phyloP scores from a whole-genome alignment of 2,888 invertebrate species.

The Galeopsomyia nigrocyanea region DNA sequence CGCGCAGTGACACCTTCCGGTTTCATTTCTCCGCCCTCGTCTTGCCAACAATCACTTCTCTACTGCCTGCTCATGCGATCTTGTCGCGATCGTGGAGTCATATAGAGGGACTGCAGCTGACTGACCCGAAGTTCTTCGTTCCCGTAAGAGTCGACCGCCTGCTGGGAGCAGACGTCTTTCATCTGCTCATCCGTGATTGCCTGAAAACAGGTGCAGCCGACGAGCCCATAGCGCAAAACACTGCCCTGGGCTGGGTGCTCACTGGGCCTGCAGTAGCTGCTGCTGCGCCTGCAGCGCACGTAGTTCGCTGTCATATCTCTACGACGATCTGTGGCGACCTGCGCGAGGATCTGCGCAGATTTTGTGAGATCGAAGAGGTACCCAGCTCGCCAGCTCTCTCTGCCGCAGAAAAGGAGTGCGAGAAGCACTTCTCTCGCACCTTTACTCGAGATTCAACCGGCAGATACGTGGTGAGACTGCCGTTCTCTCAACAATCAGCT shows the following conservation, averaged over 20 bases:
- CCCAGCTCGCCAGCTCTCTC: neutral
- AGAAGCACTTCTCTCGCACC: neutral
- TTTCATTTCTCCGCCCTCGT: neutral
- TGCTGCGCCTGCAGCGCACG: neutral
- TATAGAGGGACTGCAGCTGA: neutral
- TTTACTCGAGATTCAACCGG: neutral
- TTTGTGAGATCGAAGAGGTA: conserved; percentile 21
- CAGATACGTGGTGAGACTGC: conserved; percentile 4
- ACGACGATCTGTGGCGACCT: too few relatives aligned
- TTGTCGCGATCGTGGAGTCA: neutral
- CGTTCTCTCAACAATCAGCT: neutral
- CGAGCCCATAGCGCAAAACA: conserved; percentile 3
- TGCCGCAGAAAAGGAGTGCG: conserved; percentile 1
- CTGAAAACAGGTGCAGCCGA: neutral
- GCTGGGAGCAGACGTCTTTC: conserved; percentile 1
- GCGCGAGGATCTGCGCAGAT: neutral
- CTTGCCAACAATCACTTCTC: neutral
- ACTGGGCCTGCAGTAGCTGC: neutral
- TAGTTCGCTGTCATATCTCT: neutral
- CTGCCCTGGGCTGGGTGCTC: conserved; percentile 4
- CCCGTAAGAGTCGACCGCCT: neutral
- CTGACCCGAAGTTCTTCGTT: neutral
- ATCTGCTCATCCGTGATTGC: neutral
- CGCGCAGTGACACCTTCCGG: neutral
- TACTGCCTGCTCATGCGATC: neutral